These are phyloP conservation scores for Cercocebus atys DNA, from an alignment of 2,113 vertebrate genomes.

Conservation along the genomic window DNA sequence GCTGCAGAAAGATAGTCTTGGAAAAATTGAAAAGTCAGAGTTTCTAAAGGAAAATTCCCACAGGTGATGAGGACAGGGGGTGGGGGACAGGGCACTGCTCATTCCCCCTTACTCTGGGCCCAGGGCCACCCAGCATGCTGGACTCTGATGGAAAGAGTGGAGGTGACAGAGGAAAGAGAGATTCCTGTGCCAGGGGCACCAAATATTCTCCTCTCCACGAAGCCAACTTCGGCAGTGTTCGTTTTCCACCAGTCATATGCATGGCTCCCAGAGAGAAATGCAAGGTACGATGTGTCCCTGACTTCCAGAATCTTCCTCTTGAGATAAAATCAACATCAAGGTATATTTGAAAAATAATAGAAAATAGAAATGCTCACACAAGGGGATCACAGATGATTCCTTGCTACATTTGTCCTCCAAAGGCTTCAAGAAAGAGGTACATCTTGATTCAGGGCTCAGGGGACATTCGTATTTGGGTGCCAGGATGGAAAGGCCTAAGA, in stretches of 20 bases:
- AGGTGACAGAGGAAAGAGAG: not conserved
- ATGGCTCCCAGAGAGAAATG: not conserved
- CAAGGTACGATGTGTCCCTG: not conserved
- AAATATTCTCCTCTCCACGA: not conserved
- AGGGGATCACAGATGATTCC: not conserved
- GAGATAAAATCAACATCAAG: not conserved
- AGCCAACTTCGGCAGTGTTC: not conserved
- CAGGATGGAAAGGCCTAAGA: not conserved
- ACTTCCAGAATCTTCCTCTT: not conserved
- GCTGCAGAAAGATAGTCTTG: not conserved
- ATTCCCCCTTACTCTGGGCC: not conserved
- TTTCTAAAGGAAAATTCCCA: not conserved
- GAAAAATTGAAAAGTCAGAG: not conserved
- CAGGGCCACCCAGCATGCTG: not conserved
- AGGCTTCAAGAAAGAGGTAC: not conserved
- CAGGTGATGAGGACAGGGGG: not conserved
- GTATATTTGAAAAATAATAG: not conserved
- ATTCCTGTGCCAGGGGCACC: not conserved
- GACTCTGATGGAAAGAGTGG: not conserved
- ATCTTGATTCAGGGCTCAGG: not conserved
- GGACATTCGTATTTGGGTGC: not conserved
- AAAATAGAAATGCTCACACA: not conserved
- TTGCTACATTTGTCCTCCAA: not conserved
- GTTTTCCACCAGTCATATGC: not conserved
- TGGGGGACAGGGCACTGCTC: not conserved